Percentiles rank a stretch among this genome's conserved stretches.
Evolutionary conservation across 1,140 invertebrate genomes (phyloP).

Genomic region (Drosophila saltans): DNA sequence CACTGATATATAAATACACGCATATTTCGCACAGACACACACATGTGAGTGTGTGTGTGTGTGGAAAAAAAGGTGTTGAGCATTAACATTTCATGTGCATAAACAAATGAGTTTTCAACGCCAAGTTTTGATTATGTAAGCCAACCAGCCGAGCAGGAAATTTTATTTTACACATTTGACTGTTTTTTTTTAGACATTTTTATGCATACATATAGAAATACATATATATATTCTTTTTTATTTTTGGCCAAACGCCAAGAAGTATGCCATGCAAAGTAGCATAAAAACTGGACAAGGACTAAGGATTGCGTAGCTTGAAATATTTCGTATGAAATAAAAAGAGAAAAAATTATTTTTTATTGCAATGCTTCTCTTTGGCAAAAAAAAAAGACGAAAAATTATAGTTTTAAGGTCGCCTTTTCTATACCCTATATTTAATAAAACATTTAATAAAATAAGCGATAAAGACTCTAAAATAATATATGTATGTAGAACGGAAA

Average conservation of each 20-base stretch:
- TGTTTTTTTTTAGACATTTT: constrained; percentile 19
- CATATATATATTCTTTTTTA: neutral
- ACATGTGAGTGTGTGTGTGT: constrained; percentile 3
- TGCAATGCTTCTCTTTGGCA: constrained; percentile 29
- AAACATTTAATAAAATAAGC: too few species aligned
- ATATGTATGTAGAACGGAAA: too few species aligned
- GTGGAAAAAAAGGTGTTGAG: constrained; percentile 58
- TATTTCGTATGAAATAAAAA: constrained; percentile 38
- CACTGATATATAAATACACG: constrained; percentile 16
- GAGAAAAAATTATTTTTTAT: constrained; percentile 37
- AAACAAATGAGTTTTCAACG: constrained; percentile 75
- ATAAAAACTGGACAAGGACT: constrained; percentile 17
- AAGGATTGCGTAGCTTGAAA: constrained; percentile 2
- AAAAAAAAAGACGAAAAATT: constrained; percentile 12
- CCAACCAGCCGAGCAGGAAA: constrained; percentile 42
- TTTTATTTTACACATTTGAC: constrained; percentile 27
- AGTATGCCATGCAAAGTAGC: constrained; percentile 27
- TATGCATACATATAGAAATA: neutral
- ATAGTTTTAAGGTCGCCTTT: too few species aligned
- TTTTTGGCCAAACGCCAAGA: constrained; percentile 14
- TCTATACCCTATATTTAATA: too few species aligned
- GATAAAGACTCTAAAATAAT: too few species aligned
- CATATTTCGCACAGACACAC: constrained; percentile 16
- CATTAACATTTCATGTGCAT: constrained; percentile 77
- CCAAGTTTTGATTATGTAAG: constrained; percentile 71